Conservation (phyloP, 92 coral and sea anemone species). For the Porites lobata region DNA sequence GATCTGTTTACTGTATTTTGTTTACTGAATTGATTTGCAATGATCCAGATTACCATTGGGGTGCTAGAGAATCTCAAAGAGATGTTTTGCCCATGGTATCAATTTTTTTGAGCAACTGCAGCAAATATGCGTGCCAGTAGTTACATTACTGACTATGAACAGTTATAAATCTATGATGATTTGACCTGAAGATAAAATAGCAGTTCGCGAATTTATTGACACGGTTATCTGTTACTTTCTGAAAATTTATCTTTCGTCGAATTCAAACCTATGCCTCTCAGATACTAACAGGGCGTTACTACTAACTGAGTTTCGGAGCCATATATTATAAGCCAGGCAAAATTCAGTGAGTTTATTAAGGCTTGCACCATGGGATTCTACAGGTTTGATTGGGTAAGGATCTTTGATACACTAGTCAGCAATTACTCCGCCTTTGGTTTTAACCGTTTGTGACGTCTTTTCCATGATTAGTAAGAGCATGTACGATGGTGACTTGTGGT, state of each 20-base stretch:
- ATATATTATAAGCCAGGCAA: too few species aligned
- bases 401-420: neutral
- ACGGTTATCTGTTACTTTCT: neutral
- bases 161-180: neutral
- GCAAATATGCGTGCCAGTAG: neutral
- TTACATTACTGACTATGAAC: neutral
- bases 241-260: neutral
- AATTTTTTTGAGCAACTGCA: neutral
- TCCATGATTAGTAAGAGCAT: conserved; percentile 3
- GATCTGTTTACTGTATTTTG: neutral
- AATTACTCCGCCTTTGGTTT: neutral
- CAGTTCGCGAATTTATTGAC: neutral
- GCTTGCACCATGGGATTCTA: neutral
- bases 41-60: neutral
- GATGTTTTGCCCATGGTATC: neutral
- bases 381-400: too few species aligned
- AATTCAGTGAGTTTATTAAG: neutral
- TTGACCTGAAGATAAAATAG: neutral
- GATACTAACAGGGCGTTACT: neutral
- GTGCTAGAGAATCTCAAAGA: neutral
- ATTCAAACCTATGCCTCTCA: too few species aligned
- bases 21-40: neutral
- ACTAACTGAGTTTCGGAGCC: neutral
- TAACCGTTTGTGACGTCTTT: neutral
- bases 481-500: neutral